phyloP scores from a whole-genome alignment of 2,113 vertebrate species.

The Fregetta grallaria region DNA sequence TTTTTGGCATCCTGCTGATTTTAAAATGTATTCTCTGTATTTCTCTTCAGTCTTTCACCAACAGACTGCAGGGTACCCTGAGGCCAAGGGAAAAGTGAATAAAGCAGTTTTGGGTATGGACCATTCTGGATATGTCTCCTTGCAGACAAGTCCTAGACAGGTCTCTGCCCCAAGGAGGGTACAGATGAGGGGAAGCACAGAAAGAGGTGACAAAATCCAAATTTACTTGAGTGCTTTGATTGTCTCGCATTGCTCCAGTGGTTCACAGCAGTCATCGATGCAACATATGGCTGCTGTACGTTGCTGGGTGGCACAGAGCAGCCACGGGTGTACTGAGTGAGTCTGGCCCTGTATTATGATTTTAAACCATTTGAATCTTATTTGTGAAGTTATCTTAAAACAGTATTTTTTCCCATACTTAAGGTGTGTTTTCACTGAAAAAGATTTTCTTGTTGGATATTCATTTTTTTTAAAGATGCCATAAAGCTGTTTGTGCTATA shows the following conservation, averaged over 20 bases:
- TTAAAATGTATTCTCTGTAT: not conserved
- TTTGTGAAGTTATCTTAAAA: not conserved
- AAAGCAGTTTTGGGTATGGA: not conserved
- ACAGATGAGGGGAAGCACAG: not conserved
- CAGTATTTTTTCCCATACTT: not conserved
- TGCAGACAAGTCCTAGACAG: not conserved
- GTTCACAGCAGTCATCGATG: not conserved
- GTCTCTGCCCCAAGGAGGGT: not conserved
- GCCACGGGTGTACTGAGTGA: rapidly evolving
- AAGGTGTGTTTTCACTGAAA: not conserved
- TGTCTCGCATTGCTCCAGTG: not conserved
- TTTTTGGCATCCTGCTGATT: not conserved
- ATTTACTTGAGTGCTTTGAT: not conserved
- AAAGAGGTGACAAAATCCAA: not conserved
- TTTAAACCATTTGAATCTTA: not conserved
- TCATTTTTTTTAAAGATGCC: not conserved
- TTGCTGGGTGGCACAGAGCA: not conserved
- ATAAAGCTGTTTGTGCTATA: not conserved
- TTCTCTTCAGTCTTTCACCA: not conserved
- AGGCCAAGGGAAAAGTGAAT: not conserved
- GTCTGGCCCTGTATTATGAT: rapidly evolving
- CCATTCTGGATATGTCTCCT: not conserved
- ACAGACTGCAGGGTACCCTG: not conserved
- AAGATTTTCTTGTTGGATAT: not conserved
- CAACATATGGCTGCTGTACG: not conserved